These are phyloP conservation scores for Dromius quadrimaculatus DNA, from an alignment of 2,888 invertebrate species.

Conservation along the genomic window DNA sequence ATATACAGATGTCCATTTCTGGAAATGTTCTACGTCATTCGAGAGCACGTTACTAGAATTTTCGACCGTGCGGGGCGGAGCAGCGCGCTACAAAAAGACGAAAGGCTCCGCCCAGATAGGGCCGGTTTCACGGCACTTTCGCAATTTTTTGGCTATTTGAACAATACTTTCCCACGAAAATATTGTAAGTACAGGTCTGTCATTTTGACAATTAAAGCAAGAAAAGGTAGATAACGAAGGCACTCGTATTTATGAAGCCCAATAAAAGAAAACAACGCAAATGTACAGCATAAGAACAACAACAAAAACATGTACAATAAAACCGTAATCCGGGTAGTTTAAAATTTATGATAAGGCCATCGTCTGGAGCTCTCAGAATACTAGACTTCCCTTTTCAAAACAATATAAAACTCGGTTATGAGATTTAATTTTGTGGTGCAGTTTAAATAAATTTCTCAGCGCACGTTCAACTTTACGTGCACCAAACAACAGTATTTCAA, in stretches of 20 bases:
- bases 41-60: too few species aligned
- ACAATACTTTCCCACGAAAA: too few species aligned
- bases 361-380: constrained; percentile 18
- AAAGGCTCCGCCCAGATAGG: too few species aligned
- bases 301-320: constrained; percentile 12
- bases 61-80: too few species aligned
- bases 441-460: constrained; percentile 29
- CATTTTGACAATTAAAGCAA: constrained; percentile 22
- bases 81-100: too few species aligned
- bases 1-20: too few species aligned
- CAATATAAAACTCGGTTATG: constrained; percentile 30
- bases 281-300: constrained; percentile 12
- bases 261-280: constrained; percentile 10
- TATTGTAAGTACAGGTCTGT: too few species aligned
- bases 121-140: too few species aligned
- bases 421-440: constrained; percentile 39
- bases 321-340: constrained; percentile 28
- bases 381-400: constrained; percentile 25
- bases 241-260: not conserved
- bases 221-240: constrained; percentile 24
- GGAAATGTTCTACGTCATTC: too few species aligned
- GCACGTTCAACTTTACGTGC: constrained; percentile 23
- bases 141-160: too few species aligned
- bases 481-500: constrained; percentile 32
- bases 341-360: constrained; percentile 29